Evolutionary conservation across 2,113 vertebrate genomes (phyloP), one percentile per base, ranked within the genome.

Genomic region (Callaeas wilsoni): DNA sequence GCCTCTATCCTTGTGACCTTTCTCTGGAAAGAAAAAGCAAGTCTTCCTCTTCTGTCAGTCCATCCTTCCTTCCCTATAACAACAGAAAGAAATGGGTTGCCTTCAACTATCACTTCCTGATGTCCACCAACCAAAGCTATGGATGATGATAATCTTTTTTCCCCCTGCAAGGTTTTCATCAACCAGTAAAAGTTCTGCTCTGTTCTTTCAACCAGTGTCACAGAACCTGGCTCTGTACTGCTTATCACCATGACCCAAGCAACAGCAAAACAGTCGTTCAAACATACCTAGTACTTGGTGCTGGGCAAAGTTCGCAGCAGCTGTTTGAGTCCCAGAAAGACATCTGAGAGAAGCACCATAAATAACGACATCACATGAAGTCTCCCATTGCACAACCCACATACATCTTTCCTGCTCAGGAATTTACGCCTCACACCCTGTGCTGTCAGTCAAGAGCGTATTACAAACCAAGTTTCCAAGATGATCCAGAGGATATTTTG

Each of bases 291-390:
- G 64, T 33, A 16, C 79, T 77, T 23, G 4, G 39, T 12, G 73
- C 62, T 84, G 62, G 70, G 49, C 93, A 90, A 94, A 96, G 96
- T 96, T 96, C 92, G 79, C 81, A 85, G 93, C 97, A 97, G 97
- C 94, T 97, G 97, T 86, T 91, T n/a, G 6, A 93, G 87, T 46
- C 92, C 87, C 86, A 89, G 79, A 94, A 92, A 94, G 94, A 96
- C 82, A 97, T 96, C 89, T 83, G 97, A 97, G 96, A 96, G 89
- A 90, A 96, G 93, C 1, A 0, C 96, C 96, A 96, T 90, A 97
- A 97, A 97, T 97, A 97, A 94, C 84, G 5, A 81, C 62, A 96
- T 94, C 96, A 97, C 97, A 96, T 90, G 92, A 94, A 97, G 79
- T 50, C 82, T 95, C 94, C 90, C 76, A 27, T 96, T 96, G 87